These are phyloP conservation scores for Listrodromus nycthemerus DNA, from an alignment of 2,888 invertebrate genomes.

Conservation along the genomic window DNA sequence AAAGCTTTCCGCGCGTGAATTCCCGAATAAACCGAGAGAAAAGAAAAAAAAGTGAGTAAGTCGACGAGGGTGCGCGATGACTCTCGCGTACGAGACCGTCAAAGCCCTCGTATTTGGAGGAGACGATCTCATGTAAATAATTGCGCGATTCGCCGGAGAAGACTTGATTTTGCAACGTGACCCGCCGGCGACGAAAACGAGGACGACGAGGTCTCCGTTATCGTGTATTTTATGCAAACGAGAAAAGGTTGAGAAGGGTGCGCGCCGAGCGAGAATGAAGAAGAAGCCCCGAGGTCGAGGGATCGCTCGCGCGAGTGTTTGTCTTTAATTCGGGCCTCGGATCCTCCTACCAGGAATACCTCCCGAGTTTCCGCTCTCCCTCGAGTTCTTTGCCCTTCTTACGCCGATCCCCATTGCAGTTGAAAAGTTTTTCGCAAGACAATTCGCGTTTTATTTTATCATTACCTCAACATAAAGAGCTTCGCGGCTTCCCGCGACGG, in stretches of 20 bases:
- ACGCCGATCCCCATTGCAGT: constrained; percentile 6
- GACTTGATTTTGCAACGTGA: constrained; percentile 39
- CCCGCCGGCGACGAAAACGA: constrained; percentile 37
- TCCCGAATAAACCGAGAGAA: background rate
- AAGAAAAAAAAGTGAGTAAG: background rate
- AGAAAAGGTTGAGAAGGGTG: constrained; percentile 43
- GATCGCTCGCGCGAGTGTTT: constrained; percentile 55
- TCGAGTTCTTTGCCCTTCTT: background rate
- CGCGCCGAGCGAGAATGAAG: constrained; percentile 7
- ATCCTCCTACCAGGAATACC: constrained; percentile 25
- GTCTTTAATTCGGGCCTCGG: constrained; percentile 50
- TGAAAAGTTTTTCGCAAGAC: constrained; percentile 25
- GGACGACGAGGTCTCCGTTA: constrained; percentile 57
- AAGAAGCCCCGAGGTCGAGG: constrained; percentile 33
- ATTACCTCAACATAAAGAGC: constrained; percentile 24
- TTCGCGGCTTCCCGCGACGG: constrained; percentile 12
- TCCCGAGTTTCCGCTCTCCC: constrained; percentile 2
- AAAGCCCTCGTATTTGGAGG: constrained; percentile 6
- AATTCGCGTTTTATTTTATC: constrained; percentile 31
- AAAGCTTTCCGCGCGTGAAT: background rate
- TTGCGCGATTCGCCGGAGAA: constrained; percentile 55
- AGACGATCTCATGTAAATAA: constrained; percentile 64
- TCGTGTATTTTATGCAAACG: constrained; percentile 74
- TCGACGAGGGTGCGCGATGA: background rate
- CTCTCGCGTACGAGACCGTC: background rate